Base-by-base conservation (phyloP, 2,113 vertebrate species). In the Callocephalon fimbriatum region DNA sequence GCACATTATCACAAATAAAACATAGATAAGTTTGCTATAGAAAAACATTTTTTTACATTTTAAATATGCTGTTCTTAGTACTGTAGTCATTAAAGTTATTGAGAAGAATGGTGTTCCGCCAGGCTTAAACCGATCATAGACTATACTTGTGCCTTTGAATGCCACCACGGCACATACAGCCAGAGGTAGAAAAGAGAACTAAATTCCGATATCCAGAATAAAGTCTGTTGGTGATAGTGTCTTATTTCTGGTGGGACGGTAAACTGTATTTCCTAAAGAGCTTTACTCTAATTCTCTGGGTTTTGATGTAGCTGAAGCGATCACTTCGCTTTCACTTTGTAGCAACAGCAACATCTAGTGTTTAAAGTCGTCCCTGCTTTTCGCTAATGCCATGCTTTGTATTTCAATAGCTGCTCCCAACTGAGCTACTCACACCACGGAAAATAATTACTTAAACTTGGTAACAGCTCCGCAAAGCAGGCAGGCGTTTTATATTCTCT, bases 261-360 rank as follows among this genome's bases (percentile, higher is more conserved):
- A 42, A 37, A 15, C n/a, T 7, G 4, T 11, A 4, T 47, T 61
- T 53, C 37, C 62, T 14, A 0, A 38, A 37, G 58, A 79, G n/a
- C 18, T 6, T 77, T 47, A 3, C 6, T 48, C 7, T 11, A 48
- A 27, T 22, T 7, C 20, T 4, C 21, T 12, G 58, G 1, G 1
- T 8, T 68, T 48, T 6, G 58, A 9, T 1, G 6, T 19, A 40
- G 38, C 50, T 13, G 35, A 16, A 58, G 25, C 3, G 2, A 40
- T 25, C 29, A 2, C 56, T 40, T 17, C 1, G 4, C 40, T 70
- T 20, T 44, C 63, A 77, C 23, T 4, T 7, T 7, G 77, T 59
- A 38, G 70, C 94, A 44, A 95, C 42, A 97, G 96, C 96, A 87
- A 50, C 97, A 91, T 37, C 97, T 95, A 95, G 94, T 10, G 96